Base-by-base conservation (phyloP, 2,797 vertebrate genomes). In the Arctocebus calabarensis region DNA sequence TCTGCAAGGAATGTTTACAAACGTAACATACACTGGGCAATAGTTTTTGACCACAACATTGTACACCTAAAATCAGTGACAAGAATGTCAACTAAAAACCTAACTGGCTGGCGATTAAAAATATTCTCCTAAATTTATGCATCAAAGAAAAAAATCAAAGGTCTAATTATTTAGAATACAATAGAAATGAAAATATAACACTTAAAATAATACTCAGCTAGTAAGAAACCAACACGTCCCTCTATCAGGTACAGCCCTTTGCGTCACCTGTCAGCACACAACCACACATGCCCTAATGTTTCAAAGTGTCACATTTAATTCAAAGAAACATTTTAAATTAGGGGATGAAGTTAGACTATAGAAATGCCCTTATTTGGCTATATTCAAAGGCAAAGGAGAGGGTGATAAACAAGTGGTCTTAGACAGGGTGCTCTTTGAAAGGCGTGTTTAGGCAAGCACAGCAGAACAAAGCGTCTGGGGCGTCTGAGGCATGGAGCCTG, bases 401-500 rank as follows among this genome's bases (percentile, higher is more conserved):
- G 70, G 48, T 45, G 27, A 25, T 10, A 66, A 9, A 55, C 71
- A 84, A 68, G 16, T n/a, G 34, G 1, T 27, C 34, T 92, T 61
- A 86, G 71, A 62, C 22, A 27, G 11, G 11, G 88, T 52, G 48
- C 79, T 93, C 94, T 89, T 32, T 73, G 73, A 86, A 52, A 91
- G 84, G 22, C 92, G 27, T n/a, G 96, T 87, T 68, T 25, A 27
- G 77, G 84, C 94, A 92, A 61, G 92, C 7, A 1, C 4, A 52
- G 32, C 61, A 40, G 70, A 90, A 91, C 75, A 95, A 87, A 95
- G 95, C 88, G 64, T n/a, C 12, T 74, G 77, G 95, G 34, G 52
- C 84, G 62, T 96, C 86, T 85, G 94, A 92, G 97, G 84, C 75
- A 45, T 55, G 73, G n/a, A 92, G 70, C 74, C 73, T 45, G 85